phyloP scores from a whole-genome alignment of 2,888 invertebrate species.

The Pheosia tremula region DNA sequence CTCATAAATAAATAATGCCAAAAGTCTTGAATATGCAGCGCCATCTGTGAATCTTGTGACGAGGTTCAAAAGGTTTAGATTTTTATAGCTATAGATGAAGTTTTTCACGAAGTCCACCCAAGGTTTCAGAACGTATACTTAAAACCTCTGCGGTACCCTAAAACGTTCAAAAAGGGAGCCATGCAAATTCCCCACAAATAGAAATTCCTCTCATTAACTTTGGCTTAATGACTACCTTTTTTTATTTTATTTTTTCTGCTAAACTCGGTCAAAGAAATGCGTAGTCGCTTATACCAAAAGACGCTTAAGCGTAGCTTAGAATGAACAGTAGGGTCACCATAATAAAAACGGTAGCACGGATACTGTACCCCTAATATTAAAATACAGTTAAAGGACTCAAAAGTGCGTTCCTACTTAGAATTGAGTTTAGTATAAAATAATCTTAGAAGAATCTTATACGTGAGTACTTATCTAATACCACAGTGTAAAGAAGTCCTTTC shows the following conservation, averaged over 20 bases:
- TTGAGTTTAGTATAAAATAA: no score
- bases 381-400: no score
- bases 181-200: conserved; percentile 46
- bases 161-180: conserved; percentile 36
- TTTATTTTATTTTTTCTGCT: conserved; percentile 22
- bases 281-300: conserved; percentile 33
- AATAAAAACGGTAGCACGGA: background rate
- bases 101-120: no score
- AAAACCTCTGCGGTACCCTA: conserved; percentile 18
- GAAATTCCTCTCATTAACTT: conserved; percentile 51
- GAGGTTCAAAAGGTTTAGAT: no score
- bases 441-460: no score
- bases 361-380: background rate
- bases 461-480: no score
- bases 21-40: no score
- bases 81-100: no score
- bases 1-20: no score
- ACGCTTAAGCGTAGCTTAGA: conserved; percentile 31
- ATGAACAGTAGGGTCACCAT: conserved; percentile 30
- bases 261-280: conserved; percentile 40
- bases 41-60: no score
- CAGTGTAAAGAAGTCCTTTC: no score
- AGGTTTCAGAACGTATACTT: background rate
- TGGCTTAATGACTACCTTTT: conserved; percentile 46
- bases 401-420: no score